A percentile compares a stretch with the other conserved stretches of the same genome.
phyloP scores from a whole-genome alignment of 2,888 invertebrate genomes.

The Dermolepida albohirtum region DNA sequence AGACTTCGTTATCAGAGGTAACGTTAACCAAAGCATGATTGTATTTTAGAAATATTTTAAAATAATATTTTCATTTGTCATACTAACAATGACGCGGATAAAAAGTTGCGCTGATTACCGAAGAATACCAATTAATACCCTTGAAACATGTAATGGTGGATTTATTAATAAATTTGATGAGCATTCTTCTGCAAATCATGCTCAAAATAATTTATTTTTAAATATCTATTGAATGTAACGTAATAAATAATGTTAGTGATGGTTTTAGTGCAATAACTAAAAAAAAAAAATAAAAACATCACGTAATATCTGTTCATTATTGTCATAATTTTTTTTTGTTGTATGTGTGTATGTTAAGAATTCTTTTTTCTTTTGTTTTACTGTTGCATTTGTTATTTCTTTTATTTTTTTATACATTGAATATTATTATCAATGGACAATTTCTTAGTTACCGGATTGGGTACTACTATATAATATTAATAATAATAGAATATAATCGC shows the following conservation, averaged over 20 bases:
- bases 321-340: constrained; percentile 32
- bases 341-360: constrained; percentile 19
- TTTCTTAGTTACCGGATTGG: constrained; percentile 19
- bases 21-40: too few relatives aligned
- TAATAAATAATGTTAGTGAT: constrained; percentile 33
- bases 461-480: constrained; percentile 14
- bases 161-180: constrained; percentile 13
- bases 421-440: constrained; percentile 31
- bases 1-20: too few relatives aligned
- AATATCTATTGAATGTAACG: constrained; percentile 29
- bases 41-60: neutral
- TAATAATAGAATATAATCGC: constrained; percentile 19
- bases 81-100: too few relatives aligned
- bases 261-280: constrained; percentile 32
- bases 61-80: neutral
- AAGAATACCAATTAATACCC: too few relatives aligned
- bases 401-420: constrained; percentile 28
- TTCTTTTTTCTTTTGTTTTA: constrained; percentile 22
- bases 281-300: constrained; percentile 16
- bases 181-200: constrained; percentile 27
- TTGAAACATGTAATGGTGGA: constrained; percentile 7
- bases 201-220: constrained; percentile 34
- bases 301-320: constrained; percentile 23
- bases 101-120: too few relatives aligned
- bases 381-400: constrained; percentile 37